A percentile compares a stretch with the other conserved stretches of the same genome.
These are phyloP conservation scores for Spheniscus mendiculus DNA, from an alignment of 2,113 vertebrate species.

Conservation along the genomic window DNA sequence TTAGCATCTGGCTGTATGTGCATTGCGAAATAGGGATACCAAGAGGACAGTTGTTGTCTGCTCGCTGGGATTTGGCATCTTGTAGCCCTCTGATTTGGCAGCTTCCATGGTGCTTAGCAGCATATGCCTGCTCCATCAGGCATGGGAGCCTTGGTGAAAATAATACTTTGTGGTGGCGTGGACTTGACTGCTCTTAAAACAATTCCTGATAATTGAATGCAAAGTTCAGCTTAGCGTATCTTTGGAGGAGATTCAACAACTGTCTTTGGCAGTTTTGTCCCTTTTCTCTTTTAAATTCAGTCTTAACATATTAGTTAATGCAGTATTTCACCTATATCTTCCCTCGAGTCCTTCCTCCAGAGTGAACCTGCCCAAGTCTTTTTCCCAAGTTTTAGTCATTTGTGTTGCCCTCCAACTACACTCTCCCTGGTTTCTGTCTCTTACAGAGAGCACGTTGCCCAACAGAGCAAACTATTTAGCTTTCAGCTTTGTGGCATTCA, in stretches of 20 bases:
- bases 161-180: neutral
- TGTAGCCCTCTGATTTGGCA: neutral
- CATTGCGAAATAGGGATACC: neutral
- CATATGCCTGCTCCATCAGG: neutral
- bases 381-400: neutral
- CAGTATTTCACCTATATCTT: neutral
- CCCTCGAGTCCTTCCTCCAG: neutral
- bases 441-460: neutral
- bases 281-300: neutral
- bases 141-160: neutral
- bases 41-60: neutral
- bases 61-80: neutral
- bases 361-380: neutral
- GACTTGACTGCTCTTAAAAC: neutral
- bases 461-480: neutral
- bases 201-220: neutral
- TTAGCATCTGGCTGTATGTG: neutral
- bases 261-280: neutral
- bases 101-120: neutral
- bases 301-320: neutral
- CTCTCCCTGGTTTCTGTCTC: neutral
- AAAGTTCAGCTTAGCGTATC: neutral
- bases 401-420: neutral
- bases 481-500: conserved; percentile 3
- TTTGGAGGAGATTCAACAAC: neutral